Conservation (phyloP, 2,113 vertebrate species). For the Trichechus manatus region DNA sequence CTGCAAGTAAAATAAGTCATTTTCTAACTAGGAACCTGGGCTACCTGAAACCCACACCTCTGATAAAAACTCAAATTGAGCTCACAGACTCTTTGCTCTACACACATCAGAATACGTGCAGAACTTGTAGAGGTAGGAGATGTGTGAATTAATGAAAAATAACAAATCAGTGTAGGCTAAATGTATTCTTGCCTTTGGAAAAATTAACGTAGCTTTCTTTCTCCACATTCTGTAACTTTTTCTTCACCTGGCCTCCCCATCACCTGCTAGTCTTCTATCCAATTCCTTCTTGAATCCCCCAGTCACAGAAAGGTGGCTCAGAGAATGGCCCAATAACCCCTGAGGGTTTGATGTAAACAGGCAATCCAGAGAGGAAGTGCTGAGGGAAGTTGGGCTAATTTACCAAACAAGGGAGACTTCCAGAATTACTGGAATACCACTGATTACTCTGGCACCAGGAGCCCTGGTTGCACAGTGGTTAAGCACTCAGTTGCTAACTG, state of each 20-base stretch:
- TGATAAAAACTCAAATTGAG: background rate
- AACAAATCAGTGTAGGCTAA: background rate
- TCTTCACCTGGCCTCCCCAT: background rate
- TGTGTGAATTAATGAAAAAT: background rate
- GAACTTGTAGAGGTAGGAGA: background rate
- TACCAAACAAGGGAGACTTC: background rate
- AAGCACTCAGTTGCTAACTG: no score
- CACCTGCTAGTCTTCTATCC: background rate
- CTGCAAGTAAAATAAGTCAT: background rate
- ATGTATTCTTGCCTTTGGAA: background rate
- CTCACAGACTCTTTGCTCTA: background rate
- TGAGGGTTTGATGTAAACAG: background rate
- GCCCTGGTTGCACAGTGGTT: no score
- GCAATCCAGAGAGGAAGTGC: background rate
- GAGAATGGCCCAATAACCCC: background rate
- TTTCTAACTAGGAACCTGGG: background rate
- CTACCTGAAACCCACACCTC: background rate
- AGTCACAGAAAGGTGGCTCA: background rate
- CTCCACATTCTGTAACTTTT: background rate
- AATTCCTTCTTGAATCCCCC: background rate
- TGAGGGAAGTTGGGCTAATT: background rate
- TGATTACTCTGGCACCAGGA: background rate
- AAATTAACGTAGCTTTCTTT: background rate
- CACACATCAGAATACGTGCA: background rate
- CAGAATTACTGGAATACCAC: background rate